These are phyloP conservation scores for Octodon degus DNA, from an alignment of 2,113 vertebrate genomes.

Conservation along the genomic window DNA sequence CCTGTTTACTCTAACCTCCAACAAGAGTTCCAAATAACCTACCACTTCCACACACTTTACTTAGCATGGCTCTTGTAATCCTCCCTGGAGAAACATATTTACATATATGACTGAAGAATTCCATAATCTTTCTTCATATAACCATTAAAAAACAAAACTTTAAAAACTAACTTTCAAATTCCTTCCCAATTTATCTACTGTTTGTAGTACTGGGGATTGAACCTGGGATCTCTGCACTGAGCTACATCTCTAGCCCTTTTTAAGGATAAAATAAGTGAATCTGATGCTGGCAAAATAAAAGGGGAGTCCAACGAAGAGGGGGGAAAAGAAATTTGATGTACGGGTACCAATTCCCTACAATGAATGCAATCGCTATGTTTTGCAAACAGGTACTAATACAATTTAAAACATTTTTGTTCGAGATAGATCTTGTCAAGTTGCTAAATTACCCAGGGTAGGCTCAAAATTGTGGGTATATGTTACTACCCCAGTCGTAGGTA, in stretches of 20 bases:
- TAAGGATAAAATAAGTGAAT: background rate
- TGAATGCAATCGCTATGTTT: background rate
- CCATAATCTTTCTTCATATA: slow-evolving; percentile 44
- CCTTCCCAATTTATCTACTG: slow-evolving; percentile 3
- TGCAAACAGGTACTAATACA: background rate
- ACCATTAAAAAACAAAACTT: slow-evolving; percentile 60
- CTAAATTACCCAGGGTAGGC: background rate
- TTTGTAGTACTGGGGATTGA: background rate
- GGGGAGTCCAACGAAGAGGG: background rate
- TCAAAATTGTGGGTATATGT: background rate
- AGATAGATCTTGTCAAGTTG: background rate
- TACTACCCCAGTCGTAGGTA: background rate
- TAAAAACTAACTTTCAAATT: slow-evolving; percentile 22
- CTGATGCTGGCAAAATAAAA: background rate
- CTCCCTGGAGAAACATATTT: background rate
- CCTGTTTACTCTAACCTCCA: slow-evolving; percentile 33
- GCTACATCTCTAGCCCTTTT: background rate
- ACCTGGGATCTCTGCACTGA: background rate
- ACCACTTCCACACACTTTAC: slow-evolving; percentile 19
- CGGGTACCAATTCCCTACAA: background rate
- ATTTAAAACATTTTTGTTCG: background rate
- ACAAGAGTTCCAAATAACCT: background rate
- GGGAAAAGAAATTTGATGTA: background rate
- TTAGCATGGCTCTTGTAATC: slow-evolving; percentile 24
- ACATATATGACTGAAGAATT: background rate